These are phyloP conservation scores for Anolis carolinensis DNA, from an alignment of 2,113 vertebrate species.

Conservation along the genomic window DNA sequence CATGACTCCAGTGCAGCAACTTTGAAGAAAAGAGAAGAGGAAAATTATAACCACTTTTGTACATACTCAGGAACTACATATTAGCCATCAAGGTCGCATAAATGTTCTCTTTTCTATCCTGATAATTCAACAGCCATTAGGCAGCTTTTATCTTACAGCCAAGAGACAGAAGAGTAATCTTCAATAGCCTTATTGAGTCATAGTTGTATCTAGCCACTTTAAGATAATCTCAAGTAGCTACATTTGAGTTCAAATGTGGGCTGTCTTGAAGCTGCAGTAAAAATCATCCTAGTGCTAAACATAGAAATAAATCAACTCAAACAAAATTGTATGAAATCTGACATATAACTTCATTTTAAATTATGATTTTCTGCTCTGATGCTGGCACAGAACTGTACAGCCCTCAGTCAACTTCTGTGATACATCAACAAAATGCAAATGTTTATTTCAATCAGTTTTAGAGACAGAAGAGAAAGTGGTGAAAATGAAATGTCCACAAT, in stretches of 20 bases:
- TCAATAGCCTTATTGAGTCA: background rate
- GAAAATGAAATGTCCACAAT: too few species aligned
- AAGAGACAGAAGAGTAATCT: background rate
- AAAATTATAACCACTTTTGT: background rate
- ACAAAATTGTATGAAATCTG: background rate
- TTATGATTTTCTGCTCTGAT: constrained; percentile 14
- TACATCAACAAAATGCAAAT: background rate
- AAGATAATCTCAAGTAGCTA: background rate
- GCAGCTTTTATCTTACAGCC: constrained; percentile 7
- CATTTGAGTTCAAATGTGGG: background rate
- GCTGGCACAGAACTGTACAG: background rate
- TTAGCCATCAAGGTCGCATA: constrained; percentile 3
- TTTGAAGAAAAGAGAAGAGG: background rate
- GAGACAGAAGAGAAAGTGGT: background rate
- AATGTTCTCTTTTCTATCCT: background rate
- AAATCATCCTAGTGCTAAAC: background rate
- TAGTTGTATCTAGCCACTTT: background rate
- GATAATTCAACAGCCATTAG: constrained; percentile 4
- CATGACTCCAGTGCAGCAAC: background rate
- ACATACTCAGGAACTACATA: background rate
- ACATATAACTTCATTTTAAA: background rate
- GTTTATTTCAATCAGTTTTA: background rate
- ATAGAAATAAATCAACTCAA: background rate
- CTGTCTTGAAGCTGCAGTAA: background rate
- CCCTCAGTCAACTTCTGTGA: background rate